Base-by-base conservation (phyloP, 2,888 invertebrate genomes). In the Heliconius ethilla region DNA sequence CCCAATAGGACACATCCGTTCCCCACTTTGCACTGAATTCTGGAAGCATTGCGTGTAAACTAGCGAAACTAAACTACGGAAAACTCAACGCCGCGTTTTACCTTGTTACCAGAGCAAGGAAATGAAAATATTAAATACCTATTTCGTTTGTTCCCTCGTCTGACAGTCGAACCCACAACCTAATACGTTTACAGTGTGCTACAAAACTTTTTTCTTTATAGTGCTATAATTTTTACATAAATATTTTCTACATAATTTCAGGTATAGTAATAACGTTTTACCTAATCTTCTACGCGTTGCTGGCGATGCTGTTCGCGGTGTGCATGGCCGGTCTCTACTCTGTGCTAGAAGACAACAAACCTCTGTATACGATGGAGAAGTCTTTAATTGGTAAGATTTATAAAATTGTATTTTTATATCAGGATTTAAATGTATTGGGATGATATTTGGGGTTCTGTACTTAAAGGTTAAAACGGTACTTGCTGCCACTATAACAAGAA, bases 241-340 rank as follows among this genome's bases (percentile, higher is more conserved):
- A 62, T 27, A 11, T 27, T 63, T 59, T 33, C 29, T 9, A 15
- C 59, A 15, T 75, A 76, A 22, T 87, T 96, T 37, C 96, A 98
- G 98, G 96, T 81, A 96, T 98, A 89, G 96, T 98, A 80, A 87
- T 97, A 33, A 82, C 96, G 0, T 99, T 99, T 95, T 99, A 99
- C 94, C 82, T 95, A 69, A 95, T 98, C 82, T 99, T 99, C 95
- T 99, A 98, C 94, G 95, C 96, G 72, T 96, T 96, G 78, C 95
- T 99, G 88, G 97, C 97, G 25, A 96, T 97, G 11, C 94, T 99
- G 86, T 99, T 98, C 90, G 95, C 97, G 0, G 96, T 98, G 75
- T 98, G 98, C 90, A 96, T 99, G 96, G 96, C 97, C 80, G 97
- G 97, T 1, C 95, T 99, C 83, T 94, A 97, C 84, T 92, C 96